Evolutionary conservation across 1,140 invertebrate species (phyloP), one percentile per base, ranked within the genome.

Genomic region (Atta cephalotes): DNA sequence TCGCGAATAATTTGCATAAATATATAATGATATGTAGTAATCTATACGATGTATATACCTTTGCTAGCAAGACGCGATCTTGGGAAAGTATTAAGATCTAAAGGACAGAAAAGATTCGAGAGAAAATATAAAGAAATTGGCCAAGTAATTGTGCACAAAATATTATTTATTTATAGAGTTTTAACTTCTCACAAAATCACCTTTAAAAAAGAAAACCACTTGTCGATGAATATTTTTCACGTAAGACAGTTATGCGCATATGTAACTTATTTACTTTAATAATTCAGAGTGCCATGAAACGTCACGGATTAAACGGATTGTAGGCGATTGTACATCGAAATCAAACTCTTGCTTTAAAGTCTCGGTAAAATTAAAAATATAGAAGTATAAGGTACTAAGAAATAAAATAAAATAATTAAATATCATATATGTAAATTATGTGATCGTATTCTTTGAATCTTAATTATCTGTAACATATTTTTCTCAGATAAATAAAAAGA

Each of bases 1-100:
- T 53, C 63, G 16, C 9, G 77, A 66, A 66, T 71, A 80, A 79
- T 81, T 81, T 53, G 4, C 65, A 28, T 49, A 60, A 81, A 81
- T 71, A 81, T 45, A 1, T 71, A 81, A 81, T 71, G n/a, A 70
- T 56, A 56, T 16, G 9, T 2, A 28, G 18, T 3, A 9, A 39
- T 25, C 10, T 45, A 45, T 45, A 45, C 39, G 39, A 10, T 39
- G 7, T 5, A 39, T 68, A 66, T 16, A 56, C 56, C 9, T 14
- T 4, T 16, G 60, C 0, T 31, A 35, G 4, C 14, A 25, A 62
- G 7, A 25, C 0, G 28, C 28, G 28, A 70, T 58, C 65, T 25
- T 66, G n/a, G 9, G 35, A 35, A 35, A 80, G 18, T 68, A 16
- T 68, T 56, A 35, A 53, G n/a, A 68, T 68, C 7, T 53, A 68